Evolutionary conservation across 2,888 invertebrate species (phyloP).

Genomic region (Megamerina dolium): DNA sequence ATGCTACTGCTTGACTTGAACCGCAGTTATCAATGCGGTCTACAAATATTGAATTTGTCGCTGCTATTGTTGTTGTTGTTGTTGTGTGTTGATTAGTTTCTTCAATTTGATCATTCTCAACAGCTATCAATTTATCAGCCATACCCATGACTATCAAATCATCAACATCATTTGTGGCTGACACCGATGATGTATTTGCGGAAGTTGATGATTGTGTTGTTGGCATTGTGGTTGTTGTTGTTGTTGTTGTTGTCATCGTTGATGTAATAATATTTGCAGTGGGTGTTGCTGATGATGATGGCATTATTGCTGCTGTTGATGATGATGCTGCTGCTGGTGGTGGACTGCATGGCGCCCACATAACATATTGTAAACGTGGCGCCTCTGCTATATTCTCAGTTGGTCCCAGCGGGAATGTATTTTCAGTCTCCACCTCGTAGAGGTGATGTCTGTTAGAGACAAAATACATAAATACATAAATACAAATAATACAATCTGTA

Average conservation of each 20-base stretch:
- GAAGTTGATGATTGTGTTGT: not conserved
- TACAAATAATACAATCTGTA: not conserved
- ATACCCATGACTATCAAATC: too few relatives aligned
- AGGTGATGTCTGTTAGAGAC: conserved; percentile 41
- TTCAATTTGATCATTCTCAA: too few relatives aligned
- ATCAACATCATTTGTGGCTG: not conserved
- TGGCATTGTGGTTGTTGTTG: conserved; percentile 17
- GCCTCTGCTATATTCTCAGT: conserved; percentile 64
- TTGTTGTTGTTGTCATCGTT: not conserved
- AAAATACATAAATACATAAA: not conserved
- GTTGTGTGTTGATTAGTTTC: not conserved
- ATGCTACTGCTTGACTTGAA: conserved; percentile 60
- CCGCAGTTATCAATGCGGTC: conserved; percentile 18
- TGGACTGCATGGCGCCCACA: conserved; percentile 63
- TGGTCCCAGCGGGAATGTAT: conserved; percentile 63
- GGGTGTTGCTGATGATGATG: conserved; percentile 1
- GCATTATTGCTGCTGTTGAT: conserved; percentile 3
- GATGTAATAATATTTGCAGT: conserved; percentile 3
- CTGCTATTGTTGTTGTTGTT: conserved; percentile 1
- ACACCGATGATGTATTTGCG: not conserved
- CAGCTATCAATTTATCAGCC: too few relatives aligned
- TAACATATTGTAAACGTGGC: conserved; percentile 65
- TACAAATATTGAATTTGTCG: not conserved
- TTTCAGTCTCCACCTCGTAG: conserved; percentile 53
- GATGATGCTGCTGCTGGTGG: conserved; percentile 32